Evolutionary conservation across 2,797 vertebrate species (phyloP), one percentile per base, ranked within the genome.

Genomic region (Gymnoscopelus microlampas): DNA sequence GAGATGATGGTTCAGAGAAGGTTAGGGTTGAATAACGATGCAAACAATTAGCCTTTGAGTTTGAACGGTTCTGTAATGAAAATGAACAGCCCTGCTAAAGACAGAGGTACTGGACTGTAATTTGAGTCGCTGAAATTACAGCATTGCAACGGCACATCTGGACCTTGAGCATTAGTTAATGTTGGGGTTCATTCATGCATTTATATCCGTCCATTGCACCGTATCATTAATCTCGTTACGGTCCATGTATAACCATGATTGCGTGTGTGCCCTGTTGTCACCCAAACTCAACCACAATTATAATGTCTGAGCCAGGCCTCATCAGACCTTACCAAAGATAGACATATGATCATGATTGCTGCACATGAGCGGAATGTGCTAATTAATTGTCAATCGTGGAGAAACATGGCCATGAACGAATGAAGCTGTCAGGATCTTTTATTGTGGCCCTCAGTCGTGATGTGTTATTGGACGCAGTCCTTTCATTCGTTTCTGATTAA

Each of bases 181-280:
- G 49, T 54, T 61, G 32, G 63, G 76, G 81, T 85, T 72, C 76
- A 73, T 67, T 84, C 59, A 3, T 78, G 73, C 74, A 77, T 81
- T 74, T 73, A 81, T 85, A 83, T 85, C 67, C 84, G 79, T 74
- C 88, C 83, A 81, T 88, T 81, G 76, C 72, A 10, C 76, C 75
- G 63, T 73, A 76, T 81, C 84, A 79, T 92, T 87, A 90, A 91
- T 91, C 89, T 87, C 60, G 23, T 68, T 39, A 61, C 32, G 70
- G 74, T 60, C 47, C 68, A 61, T 68, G 53, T 76, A 63, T 56
- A 58, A 62, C 63, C 47, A 12, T 78, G 86, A 88, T 88, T 89
- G 85, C 83, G 59, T 77, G 73, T 73, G 77, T 80, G 87, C 35
- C 57, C 68, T 65, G 68, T 80, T 83, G 77, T 88, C 86, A 82